Evolutionary conservation across 92 coral and sea anemone species (phyloP).

Genomic region (Paramuricea clavata): DNA sequence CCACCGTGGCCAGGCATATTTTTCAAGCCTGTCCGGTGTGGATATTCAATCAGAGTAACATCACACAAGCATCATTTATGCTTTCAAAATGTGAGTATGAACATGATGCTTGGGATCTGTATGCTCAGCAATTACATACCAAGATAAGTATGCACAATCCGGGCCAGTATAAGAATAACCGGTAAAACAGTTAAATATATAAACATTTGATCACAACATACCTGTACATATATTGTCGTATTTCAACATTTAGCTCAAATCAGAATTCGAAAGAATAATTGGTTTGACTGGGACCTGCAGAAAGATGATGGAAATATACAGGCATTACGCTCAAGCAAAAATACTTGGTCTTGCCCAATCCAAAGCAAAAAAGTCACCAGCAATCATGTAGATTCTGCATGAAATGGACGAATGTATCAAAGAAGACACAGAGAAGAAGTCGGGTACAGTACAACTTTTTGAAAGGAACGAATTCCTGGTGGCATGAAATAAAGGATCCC

Average conservation of each 20-base stretch:
- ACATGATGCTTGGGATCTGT: not conserved
- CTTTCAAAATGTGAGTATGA: too few relatives aligned
- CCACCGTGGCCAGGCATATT: too few relatives aligned
- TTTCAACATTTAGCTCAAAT: slow-evolving; percentile 33
- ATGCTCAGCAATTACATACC: not conserved
- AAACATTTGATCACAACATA: too few relatives aligned
- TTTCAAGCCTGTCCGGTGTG: too few relatives aligned
- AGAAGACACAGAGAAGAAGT: not conserved
- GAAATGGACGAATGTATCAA: not conserved
- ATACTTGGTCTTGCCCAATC: not conserved
- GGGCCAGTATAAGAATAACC: too few relatives aligned
- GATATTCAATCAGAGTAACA: too few relatives aligned
- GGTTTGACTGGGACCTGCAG: not conserved
- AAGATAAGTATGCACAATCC: too few relatives aligned
- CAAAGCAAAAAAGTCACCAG: not conserved
- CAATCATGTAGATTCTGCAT: too few relatives aligned
- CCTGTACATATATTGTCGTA: too few relatives aligned
- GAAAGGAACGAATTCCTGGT: too few relatives aligned
- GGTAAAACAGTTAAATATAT: too few relatives aligned
- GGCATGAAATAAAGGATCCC: not conserved
- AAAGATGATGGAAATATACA: slow-evolving; percentile 3
- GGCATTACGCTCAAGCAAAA: not conserved
- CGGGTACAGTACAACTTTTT: not conserved
- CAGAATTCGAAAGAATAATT: slow-evolving; percentile 47
- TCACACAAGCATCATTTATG: too few relatives aligned